A percentile compares a stretch with the other conserved stretches of the same genome.
Conservation (phyloP, 2,888 invertebrate species). For the Latheticus oryzae region DNA sequence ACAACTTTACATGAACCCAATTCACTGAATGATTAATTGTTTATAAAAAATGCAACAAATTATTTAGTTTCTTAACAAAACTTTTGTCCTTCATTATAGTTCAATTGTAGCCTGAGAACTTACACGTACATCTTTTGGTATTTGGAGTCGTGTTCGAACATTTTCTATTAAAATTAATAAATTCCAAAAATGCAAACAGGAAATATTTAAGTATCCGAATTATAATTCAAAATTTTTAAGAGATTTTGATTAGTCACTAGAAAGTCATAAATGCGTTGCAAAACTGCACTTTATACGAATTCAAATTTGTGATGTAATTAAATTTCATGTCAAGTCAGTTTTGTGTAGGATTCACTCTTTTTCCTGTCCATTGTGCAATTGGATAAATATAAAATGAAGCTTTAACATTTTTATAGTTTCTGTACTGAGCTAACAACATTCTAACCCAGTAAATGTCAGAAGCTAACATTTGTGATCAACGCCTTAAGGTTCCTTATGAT, state of each 20-base stretch:
- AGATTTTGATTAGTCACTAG: no score
- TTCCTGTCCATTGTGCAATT: constrained; percentile 15
- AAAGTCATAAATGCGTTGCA: constrained; percentile 11
- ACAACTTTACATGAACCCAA: no score
- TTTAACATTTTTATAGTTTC: constrained; percentile 24
- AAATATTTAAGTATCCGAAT: no score
- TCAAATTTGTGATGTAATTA: constrained; percentile 14
- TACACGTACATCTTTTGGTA: constrained; percentile 39
- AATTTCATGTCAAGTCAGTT: constrained; percentile 1
- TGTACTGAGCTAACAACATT: constrained; percentile 26
- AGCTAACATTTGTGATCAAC: constrained; percentile 25
- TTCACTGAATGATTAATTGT: no score
- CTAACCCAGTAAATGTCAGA: constrained; percentile 32
- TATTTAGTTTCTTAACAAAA: constrained; percentile 30
- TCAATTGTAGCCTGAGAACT: constrained; percentile 45
- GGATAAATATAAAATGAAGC: constrained; percentile 13
- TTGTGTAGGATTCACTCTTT: background rate
- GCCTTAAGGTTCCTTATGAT: constrained; percentile 17
- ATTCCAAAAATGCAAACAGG: constrained; percentile 8
- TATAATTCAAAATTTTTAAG: no score
- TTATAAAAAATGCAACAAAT: no score
- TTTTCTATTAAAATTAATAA: constrained; percentile 20
- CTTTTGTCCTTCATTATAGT: constrained; percentile 45
- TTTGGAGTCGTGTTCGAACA: constrained; percentile 37
- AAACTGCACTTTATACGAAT: background rate